Evolutionary conservation across 2,797 vertebrate species (phyloP).

Genomic region (Microctenopoma stevenorrisi): DNA sequence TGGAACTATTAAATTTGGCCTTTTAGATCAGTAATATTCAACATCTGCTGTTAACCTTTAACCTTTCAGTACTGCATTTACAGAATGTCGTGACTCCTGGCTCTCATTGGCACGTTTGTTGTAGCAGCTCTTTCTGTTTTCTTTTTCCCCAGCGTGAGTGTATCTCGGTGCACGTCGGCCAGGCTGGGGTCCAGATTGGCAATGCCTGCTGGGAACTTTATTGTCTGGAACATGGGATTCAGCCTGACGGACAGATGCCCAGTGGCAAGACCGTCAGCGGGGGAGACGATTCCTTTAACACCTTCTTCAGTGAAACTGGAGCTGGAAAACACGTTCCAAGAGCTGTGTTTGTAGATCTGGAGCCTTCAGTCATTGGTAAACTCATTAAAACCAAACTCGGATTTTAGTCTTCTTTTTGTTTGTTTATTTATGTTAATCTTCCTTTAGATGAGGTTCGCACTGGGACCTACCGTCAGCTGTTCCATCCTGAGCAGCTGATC

Average conservation of each 20-base stretch:
- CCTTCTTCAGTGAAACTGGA: conserved; percentile 9
- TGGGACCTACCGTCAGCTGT: conserved; percentile 66
- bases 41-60: too few species aligned
- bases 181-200: conserved; percentile 11
- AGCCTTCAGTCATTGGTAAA: conserved; percentile 3
- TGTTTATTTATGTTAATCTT: conserved; percentile 84
- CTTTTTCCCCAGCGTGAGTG: not conserved
- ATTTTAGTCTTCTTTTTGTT: conserved; percentile 18
- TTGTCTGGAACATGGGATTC: conserved; percentile 5
- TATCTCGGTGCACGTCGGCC: conserved; percentile 6
- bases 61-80: too few species aligned
- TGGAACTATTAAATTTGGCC: too few species aligned
- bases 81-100: too few species aligned
- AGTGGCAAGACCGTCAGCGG: not conserved
- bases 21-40: too few species aligned
- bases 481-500: conserved; percentile 43
- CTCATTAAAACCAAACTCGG: not conserved
- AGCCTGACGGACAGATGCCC: conserved; percentile 7
- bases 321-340: conserved; percentile 1
- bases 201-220: conserved; percentile 13
- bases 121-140: too few species aligned
- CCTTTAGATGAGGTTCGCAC: conserved; percentile 80
- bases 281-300: conserved; percentile 1
- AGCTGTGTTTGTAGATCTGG: conserved; percentile 9
- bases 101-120: too few species aligned